Percentiles rank a stretch among this genome's conserved stretches.
These are phyloP conservation scores for Papilio glaucus DNA, from an alignment of 1,140 invertebrate genomes.

Conservation along the genomic window DNA sequence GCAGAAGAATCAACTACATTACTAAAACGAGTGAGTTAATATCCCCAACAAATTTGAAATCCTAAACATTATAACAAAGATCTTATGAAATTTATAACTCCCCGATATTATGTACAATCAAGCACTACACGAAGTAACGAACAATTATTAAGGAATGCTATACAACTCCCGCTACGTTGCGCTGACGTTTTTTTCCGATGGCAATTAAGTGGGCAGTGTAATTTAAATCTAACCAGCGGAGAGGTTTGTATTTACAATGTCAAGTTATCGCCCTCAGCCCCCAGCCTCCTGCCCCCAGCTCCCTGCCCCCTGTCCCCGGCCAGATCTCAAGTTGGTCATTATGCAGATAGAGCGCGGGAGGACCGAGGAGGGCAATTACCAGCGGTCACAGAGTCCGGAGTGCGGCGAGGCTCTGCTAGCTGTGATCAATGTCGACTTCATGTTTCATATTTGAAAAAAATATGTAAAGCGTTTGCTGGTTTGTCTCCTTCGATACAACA, in stretches of 20 bases:
- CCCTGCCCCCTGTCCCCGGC: background rate
- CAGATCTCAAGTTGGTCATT: background rate
- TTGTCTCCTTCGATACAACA: no score
- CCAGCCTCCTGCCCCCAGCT: background rate
- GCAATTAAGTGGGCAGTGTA: slow-evolving; percentile 6
- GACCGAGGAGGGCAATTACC: background rate
- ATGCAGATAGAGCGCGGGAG: background rate
- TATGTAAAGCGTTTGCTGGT: no score
- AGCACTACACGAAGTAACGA: background rate
- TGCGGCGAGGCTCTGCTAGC: no score
- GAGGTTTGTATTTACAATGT: slow-evolving; percentile 8
- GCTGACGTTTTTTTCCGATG: background rate
- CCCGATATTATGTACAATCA: no score
- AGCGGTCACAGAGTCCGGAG: background rate
- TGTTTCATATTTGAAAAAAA: no score
- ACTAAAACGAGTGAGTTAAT: no score
- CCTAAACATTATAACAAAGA: background rate
- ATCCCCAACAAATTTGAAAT: background rate
- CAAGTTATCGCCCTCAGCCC: background rate
- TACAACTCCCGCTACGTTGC: slow-evolving; percentile 1
- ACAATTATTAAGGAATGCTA: background rate
- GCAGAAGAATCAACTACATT: no score
- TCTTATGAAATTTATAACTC: background rate
- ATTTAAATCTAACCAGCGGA: slow-evolving; percentile 11
- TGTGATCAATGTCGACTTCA: no score